Conservation (phyloP, 2,888 invertebrate species). For the Hydrotaea diabolus region DNA sequence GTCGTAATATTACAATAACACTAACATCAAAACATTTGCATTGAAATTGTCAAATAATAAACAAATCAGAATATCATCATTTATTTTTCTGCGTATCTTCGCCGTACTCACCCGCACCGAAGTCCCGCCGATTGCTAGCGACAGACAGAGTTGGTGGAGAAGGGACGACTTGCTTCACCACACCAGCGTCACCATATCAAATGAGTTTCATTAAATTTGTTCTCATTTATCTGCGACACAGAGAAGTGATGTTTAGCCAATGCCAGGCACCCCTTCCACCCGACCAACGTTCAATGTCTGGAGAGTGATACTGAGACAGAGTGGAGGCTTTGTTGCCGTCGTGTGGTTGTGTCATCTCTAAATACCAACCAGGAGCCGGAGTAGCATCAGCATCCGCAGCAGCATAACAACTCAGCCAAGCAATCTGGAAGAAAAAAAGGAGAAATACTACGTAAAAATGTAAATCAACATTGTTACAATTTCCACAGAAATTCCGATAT, state of each 20-base stretch:
- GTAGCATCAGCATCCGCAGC: background rate
- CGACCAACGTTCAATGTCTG: too few relatives aligned
- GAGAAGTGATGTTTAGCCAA: conserved; percentile 10
- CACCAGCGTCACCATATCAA: conserved; percentile 39
- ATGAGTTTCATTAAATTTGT: conserved; percentile 56
- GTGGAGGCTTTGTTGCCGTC: background rate
- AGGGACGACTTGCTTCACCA: background rate
- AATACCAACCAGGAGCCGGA: too few relatives aligned
- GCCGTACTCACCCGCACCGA: background rate
- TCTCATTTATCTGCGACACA: conserved; percentile 37
- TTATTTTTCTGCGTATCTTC: conserved; percentile 27
- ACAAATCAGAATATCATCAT: conserved; percentile 58
- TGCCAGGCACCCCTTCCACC: background rate
- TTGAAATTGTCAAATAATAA: conserved; percentile 59
- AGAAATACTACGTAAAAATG: conserved; percentile 34
- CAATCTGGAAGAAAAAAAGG: background rate
- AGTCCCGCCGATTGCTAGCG: background rate
- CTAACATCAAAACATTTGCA: conserved; percentile 44
- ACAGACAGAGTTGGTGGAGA: too few relatives aligned
- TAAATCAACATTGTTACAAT: conserved; percentile 57
- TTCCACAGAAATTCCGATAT: conserved; percentile 53
- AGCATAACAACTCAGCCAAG: background rate
- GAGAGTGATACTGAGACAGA: background rate
- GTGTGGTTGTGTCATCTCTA: background rate
- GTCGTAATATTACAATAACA: conserved; percentile 3